Evolutionary conservation across 2,888 invertebrate genomes (phyloP), one percentile per base, ranked within the genome.

Genomic region (Leptinotarsa tumamoca): DNA sequence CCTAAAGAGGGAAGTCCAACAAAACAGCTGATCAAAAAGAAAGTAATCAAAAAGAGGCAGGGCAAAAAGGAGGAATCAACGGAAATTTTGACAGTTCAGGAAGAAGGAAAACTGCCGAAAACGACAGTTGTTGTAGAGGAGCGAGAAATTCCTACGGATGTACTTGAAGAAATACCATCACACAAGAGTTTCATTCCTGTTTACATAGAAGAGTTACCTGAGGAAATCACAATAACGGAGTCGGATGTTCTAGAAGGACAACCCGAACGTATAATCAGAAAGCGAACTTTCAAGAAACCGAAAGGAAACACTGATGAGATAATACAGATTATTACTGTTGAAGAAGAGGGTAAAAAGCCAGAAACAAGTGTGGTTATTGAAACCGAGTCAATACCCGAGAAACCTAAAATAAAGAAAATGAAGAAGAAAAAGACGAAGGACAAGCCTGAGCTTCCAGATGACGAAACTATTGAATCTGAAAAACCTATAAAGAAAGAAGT

Each of bases 251-350:
- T 77, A 56, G 81, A 82, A 71, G 83, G 82, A 33, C 79, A 79
- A 66, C 81, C 77, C 27, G 80, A 80, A 70, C 83, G 72, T 81
- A 87, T 83, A 75, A 83, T 84, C 27, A 86, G 82, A 79, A 84
- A 83, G 75, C 77, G 84, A 73, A 78, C 81, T 50, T 83, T 84
- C 63, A 85, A 84, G 72, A 86, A 87, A 79, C 85, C 84, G 33
- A 83, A 81, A 76, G 86, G 83, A 17, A 78, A 79, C 71, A 84
- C 85, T 74, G 80, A 89, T 71, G 86, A 86, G 85, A 81, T 79
- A 82, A 90, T 90, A 82, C 88, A 90, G 88, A 89, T 90, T 81
- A 84, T 86, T n/a, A 88, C 86, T 1, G 85, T 88, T 56, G 89
- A 89, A 80, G 90, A 89, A 80, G 89, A 89, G 77, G 89, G 89